Conservation (phyloP, 2,888 invertebrate genomes). For the Cephus pulcher region DNA sequence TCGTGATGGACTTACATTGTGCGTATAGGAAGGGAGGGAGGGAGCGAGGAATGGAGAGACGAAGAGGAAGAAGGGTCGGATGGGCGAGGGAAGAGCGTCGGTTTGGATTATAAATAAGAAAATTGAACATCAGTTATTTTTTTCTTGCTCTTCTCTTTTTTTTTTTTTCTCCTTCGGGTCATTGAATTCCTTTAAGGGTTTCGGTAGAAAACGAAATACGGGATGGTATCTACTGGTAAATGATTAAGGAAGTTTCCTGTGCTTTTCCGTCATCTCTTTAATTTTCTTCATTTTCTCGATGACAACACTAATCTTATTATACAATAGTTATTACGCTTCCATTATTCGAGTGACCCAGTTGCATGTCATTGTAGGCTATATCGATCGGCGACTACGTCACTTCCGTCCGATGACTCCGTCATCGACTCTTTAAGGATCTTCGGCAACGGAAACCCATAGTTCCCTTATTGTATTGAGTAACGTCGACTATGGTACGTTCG, state of each 20-base stretch:
- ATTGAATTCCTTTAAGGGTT: no score
- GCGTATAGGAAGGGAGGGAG: neutral
- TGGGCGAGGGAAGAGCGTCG: neutral
- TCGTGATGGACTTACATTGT: constrained; percentile 9
- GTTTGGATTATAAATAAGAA: constrained; percentile 13
- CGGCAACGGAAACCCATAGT: no score
- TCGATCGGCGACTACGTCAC: neutral
- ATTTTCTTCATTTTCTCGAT: neutral
- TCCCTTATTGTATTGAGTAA: neutral
- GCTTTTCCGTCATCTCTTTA: neutral
- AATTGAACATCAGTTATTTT: constrained; percentile 31
- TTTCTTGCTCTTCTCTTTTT: neutral
- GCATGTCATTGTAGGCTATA: neutral
- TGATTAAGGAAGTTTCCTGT: neutral
- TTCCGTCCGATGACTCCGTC: neutral
- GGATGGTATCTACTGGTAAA: no score
- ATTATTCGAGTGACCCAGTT: neutral
- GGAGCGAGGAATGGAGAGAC: neutral
- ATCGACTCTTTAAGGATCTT: neutral
- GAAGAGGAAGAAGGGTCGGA: neutral
- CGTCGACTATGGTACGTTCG: neutral
- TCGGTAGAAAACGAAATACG: no score
- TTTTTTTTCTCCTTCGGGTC: neutral
- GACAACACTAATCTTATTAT: neutral
- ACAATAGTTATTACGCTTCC: neutral